Base-by-base conservation (phyloP, 2,888 invertebrate genomes). In the Drosophila buzzatii region DNA sequence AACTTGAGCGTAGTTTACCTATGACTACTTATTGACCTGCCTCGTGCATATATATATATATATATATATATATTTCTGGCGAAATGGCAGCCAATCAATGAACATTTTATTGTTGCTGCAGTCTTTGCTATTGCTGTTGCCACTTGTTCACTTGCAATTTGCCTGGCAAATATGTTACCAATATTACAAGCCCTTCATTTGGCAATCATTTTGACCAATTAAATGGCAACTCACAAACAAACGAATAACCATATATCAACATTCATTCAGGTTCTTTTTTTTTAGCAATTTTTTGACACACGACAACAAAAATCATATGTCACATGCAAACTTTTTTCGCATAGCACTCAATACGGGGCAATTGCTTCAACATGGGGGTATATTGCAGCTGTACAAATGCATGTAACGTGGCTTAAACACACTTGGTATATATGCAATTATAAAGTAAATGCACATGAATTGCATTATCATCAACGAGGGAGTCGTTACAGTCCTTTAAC, bases 161-260 rank as follows among this genome's bases (percentile, higher is more conserved):
- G 70, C 69, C 78, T 67, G 55, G 60, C 68, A 73, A 70, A 73
- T 55, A 70, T 49, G 37, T 49, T 62, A 63, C 58, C 73, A 69
- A 81, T 86, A 79, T 73, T 81, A 75, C 87, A 74, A 76, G 85
- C 84, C 85, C 87, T 85, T 85, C 87, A 89, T 87, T 85, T 84
- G 79, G 79, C 88, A 85, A 87, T 83, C 68, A 81, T 72, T 71
- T 67, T 76, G 70, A 63, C 76, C 81, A 89, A 83, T 89, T 84
- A 89, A 84, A 86, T 89, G 84, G 69, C 39, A 45, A 23, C 49
- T 60, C 55, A 20, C 64, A 72, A 59, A 55, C 45, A 47, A 55
- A 39, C 12, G 41, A 58, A 51, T 39, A 45, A 33, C 53, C 66
- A 77, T 61, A 57, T 70, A 57, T 69, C 64, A 47, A 61, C 56